Base-by-base conservation (phyloP, 2,113 vertebrate species). In the Sylvietta virens region DNA sequence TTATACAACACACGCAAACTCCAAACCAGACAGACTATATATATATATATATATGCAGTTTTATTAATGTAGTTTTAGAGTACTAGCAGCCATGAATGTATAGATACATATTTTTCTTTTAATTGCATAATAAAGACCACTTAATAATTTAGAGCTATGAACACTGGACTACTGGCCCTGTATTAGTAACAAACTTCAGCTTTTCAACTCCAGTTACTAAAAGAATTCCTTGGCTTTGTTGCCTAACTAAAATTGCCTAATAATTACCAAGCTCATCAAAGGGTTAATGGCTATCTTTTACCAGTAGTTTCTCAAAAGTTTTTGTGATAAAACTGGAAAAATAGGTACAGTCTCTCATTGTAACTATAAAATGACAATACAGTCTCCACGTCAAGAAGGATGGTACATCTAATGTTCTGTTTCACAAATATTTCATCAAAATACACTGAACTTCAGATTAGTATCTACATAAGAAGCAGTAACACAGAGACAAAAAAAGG, bases 401-500 rank as follows among this genome's bases (percentile, higher is more conserved):
- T 79, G 13, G 22, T 50, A 70, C 8, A 56, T 28, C 12, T 66
- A 45, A 87, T 23, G 13, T 54, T 78, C 51, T 58, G 13, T 62
- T 81, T 53, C 33, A n/a, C 7, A 81, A 73, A 22, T 33, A 51
- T 77, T 71, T 83, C 3, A 69, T 20, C 13, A 78, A 91, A 57
- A 48, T 15, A 65, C 33, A 73, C 11, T 42, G 21, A 81, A 78
- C 6, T 53, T 88, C 31, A 93, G 33, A 87, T 45, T 58, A 81
- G 3, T 61, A 65, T 7, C n/a, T 70, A 54, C 4, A 3, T 28
- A 61, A 64, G 16, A 44, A 91, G 10, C 28, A 93, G 37, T 31
- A 84, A 48, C 10, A 81, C 1, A 7, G 24, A 66, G 4, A 8
- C 7, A n/a, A 71, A 88, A 88, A 44, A 15, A 0, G 1, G 5